Percentiles rank a stretch among this genome's conserved stretches.
These are phyloP conservation scores for Halichoerus grypus DNA, from an alignment of 2,113 vertebrate species.

Conservation along the genomic window DNA sequence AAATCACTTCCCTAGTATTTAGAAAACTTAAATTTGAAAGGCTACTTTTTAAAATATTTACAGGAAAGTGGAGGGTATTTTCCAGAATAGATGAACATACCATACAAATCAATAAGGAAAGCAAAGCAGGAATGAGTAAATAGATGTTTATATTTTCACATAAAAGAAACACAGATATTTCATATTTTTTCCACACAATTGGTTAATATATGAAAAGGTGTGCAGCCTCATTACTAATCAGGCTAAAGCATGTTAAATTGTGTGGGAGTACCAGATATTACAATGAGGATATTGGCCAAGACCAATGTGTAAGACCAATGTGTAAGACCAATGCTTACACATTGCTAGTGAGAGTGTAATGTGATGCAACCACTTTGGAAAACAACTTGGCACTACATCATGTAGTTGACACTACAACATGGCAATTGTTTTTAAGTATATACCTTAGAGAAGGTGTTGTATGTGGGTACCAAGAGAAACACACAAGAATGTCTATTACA, in stretches of 20 bases:
- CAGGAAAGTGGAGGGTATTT: background rate
- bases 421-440: background rate
- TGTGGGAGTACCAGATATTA: background rate
- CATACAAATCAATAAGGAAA: background rate
- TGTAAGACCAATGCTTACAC: background rate
- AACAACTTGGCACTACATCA: background rate
- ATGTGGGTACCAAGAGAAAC: background rate
- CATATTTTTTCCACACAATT: background rate
- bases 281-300: background rate
- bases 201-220: background rate
- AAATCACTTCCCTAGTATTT: background rate
- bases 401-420: background rate
- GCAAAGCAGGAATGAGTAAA: background rate
- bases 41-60: constrained; percentile 5
- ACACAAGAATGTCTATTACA: background rate
- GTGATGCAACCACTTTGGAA: background rate
- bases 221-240: background rate
- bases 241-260: background rate
- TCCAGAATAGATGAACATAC: background rate
- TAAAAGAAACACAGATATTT: background rate
- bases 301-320: background rate
- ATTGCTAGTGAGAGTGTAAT: background rate
- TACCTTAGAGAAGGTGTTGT: background rate
- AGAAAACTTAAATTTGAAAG: background rate
- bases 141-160: background rate